These are phyloP conservation scores for Prunella himalayana DNA, from an alignment of 2,113 vertebrate species.

Conservation along the genomic window DNA sequence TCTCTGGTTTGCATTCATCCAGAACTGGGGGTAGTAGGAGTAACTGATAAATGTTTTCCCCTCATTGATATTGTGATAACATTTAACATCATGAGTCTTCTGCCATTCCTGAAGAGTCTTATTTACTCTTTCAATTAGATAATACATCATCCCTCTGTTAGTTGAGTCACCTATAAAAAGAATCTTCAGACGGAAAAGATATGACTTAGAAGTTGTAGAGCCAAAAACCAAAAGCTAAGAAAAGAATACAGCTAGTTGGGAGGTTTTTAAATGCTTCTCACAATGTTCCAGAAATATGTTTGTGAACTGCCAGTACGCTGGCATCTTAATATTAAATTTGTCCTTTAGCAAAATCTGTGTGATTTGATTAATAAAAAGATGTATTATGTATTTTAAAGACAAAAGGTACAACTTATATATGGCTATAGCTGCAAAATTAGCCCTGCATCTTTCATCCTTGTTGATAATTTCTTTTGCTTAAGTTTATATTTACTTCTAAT, in stretches of 20 bases:
- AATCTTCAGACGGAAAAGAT: conserved; percentile 71
- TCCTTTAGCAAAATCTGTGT: background rate
- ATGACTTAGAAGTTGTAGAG: background rate
- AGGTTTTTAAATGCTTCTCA: background rate
- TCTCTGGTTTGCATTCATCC: conserved; percentile 77
- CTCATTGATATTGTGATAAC: conserved; percentile 84
- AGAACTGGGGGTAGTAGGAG: conserved; percentile 95
- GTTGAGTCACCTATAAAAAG: conserved; percentile 96
- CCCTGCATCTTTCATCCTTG: background rate
- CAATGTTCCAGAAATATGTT: background rate
- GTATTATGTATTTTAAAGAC: background rate
- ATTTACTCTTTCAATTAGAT: conserved; percentile 90
- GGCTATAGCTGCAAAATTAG: background rate
- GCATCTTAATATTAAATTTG: background rate
- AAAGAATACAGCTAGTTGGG: background rate
- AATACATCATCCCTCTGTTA: conserved; percentile 97
- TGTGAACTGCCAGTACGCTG: background rate
- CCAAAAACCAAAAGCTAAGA: background rate
- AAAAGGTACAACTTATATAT: background rate
- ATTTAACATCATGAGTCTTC: conserved; percentile 84
- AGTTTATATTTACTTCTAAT: background rate
- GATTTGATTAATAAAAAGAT: background rate
- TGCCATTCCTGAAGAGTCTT: conserved; percentile 89
- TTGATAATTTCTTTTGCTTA: background rate
- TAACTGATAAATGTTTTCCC: conserved; percentile 85